Evolutionary conservation across 2,888 invertebrate genomes (phyloP).

Genomic region (Ophioninae sp.): DNA sequence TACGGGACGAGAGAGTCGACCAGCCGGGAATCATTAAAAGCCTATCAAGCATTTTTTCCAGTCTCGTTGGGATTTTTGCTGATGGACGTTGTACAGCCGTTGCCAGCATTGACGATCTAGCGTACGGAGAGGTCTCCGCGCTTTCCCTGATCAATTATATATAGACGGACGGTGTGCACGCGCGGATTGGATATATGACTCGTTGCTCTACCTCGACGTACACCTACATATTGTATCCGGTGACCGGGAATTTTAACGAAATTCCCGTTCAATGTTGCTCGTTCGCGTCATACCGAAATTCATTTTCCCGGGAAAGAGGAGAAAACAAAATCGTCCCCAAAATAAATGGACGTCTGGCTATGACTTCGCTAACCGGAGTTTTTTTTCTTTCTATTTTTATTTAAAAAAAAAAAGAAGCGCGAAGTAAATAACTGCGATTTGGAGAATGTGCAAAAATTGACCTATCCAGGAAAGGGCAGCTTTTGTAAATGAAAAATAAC

Average conservation of each 20-base stretch:
- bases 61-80: conserved; percentile 54
- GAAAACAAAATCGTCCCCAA: not conserved
- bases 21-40: conserved; percentile 60
- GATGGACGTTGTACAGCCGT: conserved; percentile 27
- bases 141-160: conserved; percentile 25
- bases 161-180: not conserved
- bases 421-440: not conserved
- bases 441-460: not conserved
- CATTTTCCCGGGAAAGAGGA: conserved; percentile 1
- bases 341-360: conserved; percentile 4
- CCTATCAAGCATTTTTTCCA: conserved; percentile 56
- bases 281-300: not conserved
- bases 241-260: conserved; percentile 31
- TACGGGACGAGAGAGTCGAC: conserved; percentile 16
- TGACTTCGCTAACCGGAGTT: not conserved
- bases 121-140: conserved; percentile 7
- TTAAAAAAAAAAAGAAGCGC: not conserved
- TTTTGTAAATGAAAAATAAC: not conserved
- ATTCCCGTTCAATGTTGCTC: conserved; percentile 16
- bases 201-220: not conserved
- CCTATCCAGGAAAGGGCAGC: not conserved
- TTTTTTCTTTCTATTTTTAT: not conserved
- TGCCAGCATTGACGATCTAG: not conserved
- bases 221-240: conserved; percentile 4
- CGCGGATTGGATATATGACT: not conserved